Conservation (phyloP, 2,888 invertebrate genomes). For the Morinoia aosen region DNA sequence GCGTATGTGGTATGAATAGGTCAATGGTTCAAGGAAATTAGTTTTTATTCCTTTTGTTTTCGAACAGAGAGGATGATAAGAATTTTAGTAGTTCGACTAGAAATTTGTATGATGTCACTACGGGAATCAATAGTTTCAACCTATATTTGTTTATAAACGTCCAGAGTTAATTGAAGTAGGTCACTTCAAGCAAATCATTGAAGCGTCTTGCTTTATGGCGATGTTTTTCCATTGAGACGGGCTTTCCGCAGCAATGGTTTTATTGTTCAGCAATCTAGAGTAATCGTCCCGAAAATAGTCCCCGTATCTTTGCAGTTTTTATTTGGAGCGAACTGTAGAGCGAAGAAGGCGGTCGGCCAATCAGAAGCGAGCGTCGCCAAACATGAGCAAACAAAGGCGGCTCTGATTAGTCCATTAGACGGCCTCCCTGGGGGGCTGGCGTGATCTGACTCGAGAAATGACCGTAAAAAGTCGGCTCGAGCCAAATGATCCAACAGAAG, state of each 20-base stretch:
- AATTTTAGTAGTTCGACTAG: not conserved
- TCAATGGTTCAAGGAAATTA: not conserved
- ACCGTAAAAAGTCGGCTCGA: not conserved
- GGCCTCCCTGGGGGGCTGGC: not conserved
- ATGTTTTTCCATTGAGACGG: not conserved
- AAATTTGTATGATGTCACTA: not conserved
- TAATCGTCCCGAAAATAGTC: not conserved
- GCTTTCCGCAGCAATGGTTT: not conserved
- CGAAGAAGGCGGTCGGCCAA: slow-evolving; percentile 6
- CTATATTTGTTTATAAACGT: not conserved
- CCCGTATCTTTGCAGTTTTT: not conserved
- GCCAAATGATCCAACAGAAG: slow-evolving; percentile 23
- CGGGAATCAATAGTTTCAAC: not conserved
- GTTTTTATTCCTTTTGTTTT: not conserved
- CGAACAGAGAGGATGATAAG: not conserved
- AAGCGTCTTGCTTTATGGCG: not conserved
- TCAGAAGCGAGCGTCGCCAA: not conserved
- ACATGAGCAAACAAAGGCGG: slow-evolving; percentile 39
- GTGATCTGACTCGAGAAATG: slow-evolving; percentile 47
- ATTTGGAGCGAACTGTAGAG: not conserved
- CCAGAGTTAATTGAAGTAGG: not conserved
- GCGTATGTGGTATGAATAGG: not conserved
- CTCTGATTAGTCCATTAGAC: slow-evolving; percentile 51
- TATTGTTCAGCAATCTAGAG: not conserved
- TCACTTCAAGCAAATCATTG: not conserved